A percentile compares a stretch with the other conserved stretches of the same genome.
phyloP scores from a whole-genome alignment of 2,888 invertebrate genomes.

The Nephrocerus scutellatus region DNA sequence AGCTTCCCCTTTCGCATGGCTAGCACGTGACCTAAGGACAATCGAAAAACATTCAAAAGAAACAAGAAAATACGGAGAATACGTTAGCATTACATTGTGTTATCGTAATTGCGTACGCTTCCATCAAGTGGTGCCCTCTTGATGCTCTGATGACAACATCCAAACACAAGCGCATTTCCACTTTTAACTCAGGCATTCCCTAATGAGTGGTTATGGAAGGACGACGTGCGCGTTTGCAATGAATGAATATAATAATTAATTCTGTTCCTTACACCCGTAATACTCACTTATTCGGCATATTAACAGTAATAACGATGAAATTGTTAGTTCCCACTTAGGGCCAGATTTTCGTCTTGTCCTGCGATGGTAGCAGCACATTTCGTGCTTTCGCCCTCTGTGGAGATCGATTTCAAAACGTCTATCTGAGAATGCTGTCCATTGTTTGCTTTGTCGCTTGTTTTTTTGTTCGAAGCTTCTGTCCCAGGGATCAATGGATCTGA shows the following conservation, averaged over 20 bases:
- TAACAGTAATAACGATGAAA: slow-evolving; percentile 44
- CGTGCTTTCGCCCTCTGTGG: slow-evolving; percentile 20
- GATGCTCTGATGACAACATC: too few species aligned
- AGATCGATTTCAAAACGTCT: too few species aligned
- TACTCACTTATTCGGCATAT: slow-evolving; percentile 44
- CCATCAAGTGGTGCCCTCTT: slow-evolving; percentile 10
- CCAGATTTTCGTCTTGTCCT: slow-evolving; percentile 34
- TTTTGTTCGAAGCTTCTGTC: too few species aligned
- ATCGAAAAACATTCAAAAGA: slow-evolving; percentile 6
- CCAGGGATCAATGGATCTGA: too few species aligned
- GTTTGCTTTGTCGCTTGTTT: too few species aligned
- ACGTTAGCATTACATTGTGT: slow-evolving; percentile 1
- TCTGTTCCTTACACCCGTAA: slow-evolving; percentile 16
- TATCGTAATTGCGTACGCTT: slow-evolving; percentile 14
- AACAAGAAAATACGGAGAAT: slow-evolving; percentile 14
- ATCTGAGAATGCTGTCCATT: too few species aligned
- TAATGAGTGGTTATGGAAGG: neutral
- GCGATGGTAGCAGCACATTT: slow-evolving; percentile 23
- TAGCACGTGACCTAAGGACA: slow-evolving; percentile 42
- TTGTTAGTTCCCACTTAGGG: slow-evolving; percentile 45
- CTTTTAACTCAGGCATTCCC: neutral
- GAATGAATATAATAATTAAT: slow-evolving; percentile 4
- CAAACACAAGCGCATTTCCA: neutral
- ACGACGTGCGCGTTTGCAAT: neutral
- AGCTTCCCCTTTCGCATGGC: slow-evolving; percentile 50